Evolutionary conservation across 2,888 invertebrate genomes (phyloP).

Genomic region (Pheosia tremula): DNA sequence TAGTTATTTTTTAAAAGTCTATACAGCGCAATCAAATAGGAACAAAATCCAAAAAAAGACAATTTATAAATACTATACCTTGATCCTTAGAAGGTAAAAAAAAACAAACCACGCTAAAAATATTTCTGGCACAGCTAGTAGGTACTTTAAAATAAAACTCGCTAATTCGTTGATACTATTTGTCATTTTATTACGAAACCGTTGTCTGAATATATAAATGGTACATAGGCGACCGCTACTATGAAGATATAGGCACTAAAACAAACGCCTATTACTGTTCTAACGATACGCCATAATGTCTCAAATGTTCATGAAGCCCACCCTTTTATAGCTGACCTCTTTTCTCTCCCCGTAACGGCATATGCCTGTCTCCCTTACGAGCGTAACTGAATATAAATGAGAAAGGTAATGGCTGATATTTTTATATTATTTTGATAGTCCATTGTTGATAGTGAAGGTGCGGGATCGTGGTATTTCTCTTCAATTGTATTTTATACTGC

Average conservation of each 20-base stretch:
- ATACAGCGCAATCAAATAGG: no score
- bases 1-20: no score
- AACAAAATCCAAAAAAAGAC: no score
- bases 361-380: slow-evolving; percentile 23
- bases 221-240: slow-evolving; percentile 24
- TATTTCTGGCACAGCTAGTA: no score
- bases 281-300: slow-evolving; percentile 42
- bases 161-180: not conserved
- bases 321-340: slow-evolving; percentile 32
- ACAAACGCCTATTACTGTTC: slow-evolving; percentile 40
- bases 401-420: slow-evolving; percentile 33
- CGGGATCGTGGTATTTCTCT: no score
- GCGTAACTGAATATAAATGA: slow-evolving; percentile 39
- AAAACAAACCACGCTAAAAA: no score
- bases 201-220: not conserved
- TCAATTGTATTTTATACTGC: no score
- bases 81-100: no score
- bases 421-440: slow-evolving; percentile 23
- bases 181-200: not conserved
- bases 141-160: no score
- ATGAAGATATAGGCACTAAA: slow-evolving; percentile 37
- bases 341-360: slow-evolving; percentile 14
- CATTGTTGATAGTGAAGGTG: slow-evolving; percentile 27
- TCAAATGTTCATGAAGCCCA: slow-evolving; percentile 34
- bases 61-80: no score